Percentiles rank a stretch among this genome's conserved stretches.
phyloP scores from a whole-genome alignment of 2,888 invertebrate species.

The Osmoderma eremita region DNA sequence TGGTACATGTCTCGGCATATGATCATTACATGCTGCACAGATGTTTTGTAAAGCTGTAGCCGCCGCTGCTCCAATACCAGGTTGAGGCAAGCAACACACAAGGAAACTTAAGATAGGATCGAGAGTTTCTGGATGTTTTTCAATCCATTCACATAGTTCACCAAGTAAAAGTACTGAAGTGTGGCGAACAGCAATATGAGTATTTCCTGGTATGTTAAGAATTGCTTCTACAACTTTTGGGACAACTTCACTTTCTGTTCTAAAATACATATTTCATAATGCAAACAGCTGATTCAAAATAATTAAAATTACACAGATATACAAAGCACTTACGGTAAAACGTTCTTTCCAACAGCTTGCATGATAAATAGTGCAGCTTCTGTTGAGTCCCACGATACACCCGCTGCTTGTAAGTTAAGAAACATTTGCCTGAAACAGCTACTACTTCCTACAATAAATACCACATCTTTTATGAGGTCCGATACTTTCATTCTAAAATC shows the following conservation, averaged over 20 bases:
- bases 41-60: slow-evolving; percentile 87
- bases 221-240: slow-evolving; percentile 94
- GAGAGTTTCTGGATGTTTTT: slow-evolving; percentile 82
- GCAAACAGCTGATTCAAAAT: not conserved
- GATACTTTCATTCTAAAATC: slow-evolving; percentile 87
- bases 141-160: slow-evolving; percentile 95
- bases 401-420: slow-evolving; percentile 75
- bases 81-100: slow-evolving; percentile 76
- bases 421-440: slow-evolving; percentile 94
- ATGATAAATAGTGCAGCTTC: slow-evolving; percentile 96
- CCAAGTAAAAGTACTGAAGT: slow-evolving; percentile 90
- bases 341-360: slow-evolving; percentile 94
- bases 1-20: slow-evolving; percentile 80
- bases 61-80: slow-evolving; percentile 80
- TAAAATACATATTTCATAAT: slow-evolving; percentile 60
- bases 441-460: slow-evolving; percentile 94
- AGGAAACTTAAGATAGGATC: slow-evolving; percentile 86
- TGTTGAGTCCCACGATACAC: slow-evolving; percentile 88
- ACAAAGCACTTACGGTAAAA: slow-evolving; percentile 80
- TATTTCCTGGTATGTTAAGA: slow-evolving; percentile 80
- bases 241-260: slow-evolving; percentile 90
- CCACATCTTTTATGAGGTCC: slow-evolving; percentile 95
- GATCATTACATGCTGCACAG: slow-evolving; percentile 81
- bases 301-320: not conserved
- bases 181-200: slow-evolving; percentile 87